Evolutionary conservation across 92 coral and sea anemone genomes (phyloP), one percentile per base, ranked within the genome.

Genomic region (Plumapathes pennacea): DNA sequence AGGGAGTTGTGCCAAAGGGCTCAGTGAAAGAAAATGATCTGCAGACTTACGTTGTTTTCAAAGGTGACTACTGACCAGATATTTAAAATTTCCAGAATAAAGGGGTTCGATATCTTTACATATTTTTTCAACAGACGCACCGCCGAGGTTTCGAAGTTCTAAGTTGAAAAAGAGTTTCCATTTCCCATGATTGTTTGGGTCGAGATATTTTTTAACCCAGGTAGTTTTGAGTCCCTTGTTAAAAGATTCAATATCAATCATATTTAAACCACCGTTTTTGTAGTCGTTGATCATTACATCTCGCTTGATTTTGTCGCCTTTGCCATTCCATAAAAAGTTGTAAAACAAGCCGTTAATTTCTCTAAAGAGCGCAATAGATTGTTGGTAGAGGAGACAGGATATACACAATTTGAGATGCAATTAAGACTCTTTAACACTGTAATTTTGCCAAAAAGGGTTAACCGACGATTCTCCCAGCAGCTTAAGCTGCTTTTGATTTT

Each of bases 181-280:
- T 58, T 70, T 70, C 42, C 69, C 57, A 50, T 58, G 10, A 58
- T 70, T 69, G 33, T 58, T 49, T 19, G 39, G 41, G 34, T 59
- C 60, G 6, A 70, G 57, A 34, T 70, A 70, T 34, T 70, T 70
- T 49, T 58, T 70, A 50, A 67, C 29, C 61, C 69, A 59, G 20
- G 37, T 17, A 10, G 26, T 32, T 48, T 58, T 58, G 22, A 70
- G 68, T 5, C 60, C 60, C 29, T 70, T 70, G 13, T 70, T 70
- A 22, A 70, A 57, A 29, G 69, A 70, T n/a, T 24, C 57, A 11
- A 58, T 40, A 25, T 44, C 49, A 12, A 70, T 32, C 54, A 54
- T 41, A 42, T 34, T 27, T n/a, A 54, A 32, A 0, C 73, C 63
- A 36, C 63, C 73, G 11, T 61, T 44, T 61, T 58, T 14, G 22